A percentile compares a stretch with the other conserved stretches of the same genome.
phyloP scores from a whole-genome alignment of 2,888 invertebrate genomes.

The Empis stercorea region DNA sequence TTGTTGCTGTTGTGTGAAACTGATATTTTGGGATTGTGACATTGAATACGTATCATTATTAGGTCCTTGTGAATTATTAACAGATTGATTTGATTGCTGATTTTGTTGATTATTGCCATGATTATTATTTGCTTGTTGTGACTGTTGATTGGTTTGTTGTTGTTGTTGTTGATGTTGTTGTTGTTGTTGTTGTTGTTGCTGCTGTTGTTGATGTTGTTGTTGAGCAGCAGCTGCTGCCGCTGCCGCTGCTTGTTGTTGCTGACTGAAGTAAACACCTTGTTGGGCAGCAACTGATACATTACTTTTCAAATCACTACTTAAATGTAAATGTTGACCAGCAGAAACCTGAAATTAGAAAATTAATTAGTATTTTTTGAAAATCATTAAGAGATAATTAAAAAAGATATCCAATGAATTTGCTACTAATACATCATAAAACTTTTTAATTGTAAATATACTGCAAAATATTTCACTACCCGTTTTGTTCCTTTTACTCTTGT shows the following conservation, averaged over 20 bases:
- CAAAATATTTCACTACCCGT: too few species aligned
- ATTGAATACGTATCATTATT: constrained; percentile 49
- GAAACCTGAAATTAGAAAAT: constrained; percentile 49
- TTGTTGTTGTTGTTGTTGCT: constrained; percentile 33
- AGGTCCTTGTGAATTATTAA: constrained; percentile 31
- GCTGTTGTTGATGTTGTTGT: constrained; percentile 35
- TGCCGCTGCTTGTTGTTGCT: constrained; percentile 33
- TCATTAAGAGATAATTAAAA: too few species aligned
- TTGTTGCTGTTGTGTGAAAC: constrained; percentile 63
- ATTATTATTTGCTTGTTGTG: constrained; percentile 15
- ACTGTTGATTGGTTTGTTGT: constrained; percentile 22
- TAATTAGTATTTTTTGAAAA: too few species aligned
- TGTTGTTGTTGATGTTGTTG: constrained; percentile 33
- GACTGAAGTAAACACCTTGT: constrained; percentile 65
- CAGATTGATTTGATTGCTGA: constrained; percentile 31
- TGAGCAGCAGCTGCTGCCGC: constrained; percentile 11
- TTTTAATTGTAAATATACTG: too few species aligned
- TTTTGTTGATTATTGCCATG: constrained; percentile 12
- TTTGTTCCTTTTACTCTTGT: too few species aligned
- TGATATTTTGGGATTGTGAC: constrained; percentile 75
- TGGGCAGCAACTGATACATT: constrained; percentile 73
- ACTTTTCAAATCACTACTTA: constrained; percentile 56
- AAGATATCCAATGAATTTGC: too few species aligned
- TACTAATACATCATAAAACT: too few species aligned
- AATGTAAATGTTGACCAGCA: constrained; percentile 74